Conservation (phyloP, 2,888 invertebrate genomes). For the Sesia apiformis region DNA sequence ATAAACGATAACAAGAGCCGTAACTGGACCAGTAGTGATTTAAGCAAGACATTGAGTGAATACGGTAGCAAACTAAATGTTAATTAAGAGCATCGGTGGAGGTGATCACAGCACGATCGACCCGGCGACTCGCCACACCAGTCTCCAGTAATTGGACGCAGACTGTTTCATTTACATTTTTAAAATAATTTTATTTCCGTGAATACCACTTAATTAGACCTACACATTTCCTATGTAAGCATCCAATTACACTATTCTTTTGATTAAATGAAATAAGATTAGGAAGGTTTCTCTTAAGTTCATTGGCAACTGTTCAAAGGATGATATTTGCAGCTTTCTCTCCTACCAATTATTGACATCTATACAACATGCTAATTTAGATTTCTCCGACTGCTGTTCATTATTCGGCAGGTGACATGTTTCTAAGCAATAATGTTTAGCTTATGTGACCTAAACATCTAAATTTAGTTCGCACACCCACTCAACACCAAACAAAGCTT, state of each 20-base stretch:
- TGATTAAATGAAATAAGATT: no score
- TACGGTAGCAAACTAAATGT: slow-evolving; percentile 59
- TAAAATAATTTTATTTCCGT: slow-evolving; percentile 22
- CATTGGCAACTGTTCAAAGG: slow-evolving; percentile 16
- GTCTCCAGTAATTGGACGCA: slow-evolving; percentile 44
- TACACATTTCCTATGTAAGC: slow-evolving; percentile 11
- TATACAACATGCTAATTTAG: slow-evolving; percentile 39
- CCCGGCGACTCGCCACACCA: slow-evolving; percentile 23
- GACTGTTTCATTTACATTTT: slow-evolving; percentile 44
- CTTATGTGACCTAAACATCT: slow-evolving; percentile 41
- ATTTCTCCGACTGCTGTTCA: slow-evolving; percentile 33
- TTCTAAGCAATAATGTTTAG: slow-evolving; percentile 27
- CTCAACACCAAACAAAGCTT: no score
- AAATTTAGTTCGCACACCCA: slow-evolving; percentile 13
- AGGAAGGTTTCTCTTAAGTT: slow-evolving; percentile 13
- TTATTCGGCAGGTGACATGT: slow-evolving; percentile 30
- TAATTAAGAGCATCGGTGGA: slow-evolving; percentile 60
- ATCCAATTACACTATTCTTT: slow-evolving; percentile 7
- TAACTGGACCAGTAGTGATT: slow-evolving; percentile 49
- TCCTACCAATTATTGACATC: slow-evolving; percentile 21
- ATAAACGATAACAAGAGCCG: slow-evolving; percentile 38
- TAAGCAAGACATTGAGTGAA: slow-evolving; percentile 31
- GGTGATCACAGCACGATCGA: slow-evolving; percentile 45
- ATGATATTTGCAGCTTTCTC: slow-evolving; percentile 40
- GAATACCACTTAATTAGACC: slow-evolving; percentile 32